Base-by-base conservation (phyloP, 2,888 invertebrate species). In the Julus scandinavius region DNA sequence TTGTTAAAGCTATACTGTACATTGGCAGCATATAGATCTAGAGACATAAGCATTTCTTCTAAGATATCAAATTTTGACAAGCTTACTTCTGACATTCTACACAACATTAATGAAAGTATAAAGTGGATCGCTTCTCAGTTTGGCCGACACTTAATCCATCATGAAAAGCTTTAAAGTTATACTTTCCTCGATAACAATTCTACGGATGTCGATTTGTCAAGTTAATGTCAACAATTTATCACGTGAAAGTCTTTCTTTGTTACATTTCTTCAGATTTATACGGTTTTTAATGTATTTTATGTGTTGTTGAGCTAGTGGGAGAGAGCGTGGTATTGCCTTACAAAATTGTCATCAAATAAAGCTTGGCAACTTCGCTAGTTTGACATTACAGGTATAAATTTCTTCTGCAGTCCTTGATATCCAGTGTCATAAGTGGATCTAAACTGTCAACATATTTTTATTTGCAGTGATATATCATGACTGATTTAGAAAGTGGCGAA, bases 401-500 rank as follows among this genome's bases (percentile, higher is more conserved):
- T 29, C 85, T 13, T 45, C n/a, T 38, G 85, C 50, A 85, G 85
- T 85, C 29, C 50, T 20, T 85, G 45, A 85, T 85, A 85, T 85
- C 50, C 49, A 85, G 45, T 85, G 85, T 85, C 85, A 85, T 85
- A 85, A 45, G 29, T 49, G 29, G 85, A 85, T 85, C 85, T 85
- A 85, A 41, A 50, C 85, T 85, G 85, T 85, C 85, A 85, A 85
- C 85, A 85, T 85, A 85, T 85, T 85, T 85, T 85, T 85, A 85
- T 85, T 85, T 41, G 3, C 50, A 49, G 41, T 45, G 45, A 45
- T 85, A 85, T 41, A 45, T 85, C 50, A 85, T 40, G 38, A 80
- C 80, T 80, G 80, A 80, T 80, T 80, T 80, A 80, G 80, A 80
- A 80, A 80, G 80, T 4, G 38, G 80, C 4, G 80, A 38, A 80